Evolutionary conservation across 2,888 invertebrate species (phyloP), one percentile per base, ranked within the genome.

Genomic region (Julus scanicus): DNA sequence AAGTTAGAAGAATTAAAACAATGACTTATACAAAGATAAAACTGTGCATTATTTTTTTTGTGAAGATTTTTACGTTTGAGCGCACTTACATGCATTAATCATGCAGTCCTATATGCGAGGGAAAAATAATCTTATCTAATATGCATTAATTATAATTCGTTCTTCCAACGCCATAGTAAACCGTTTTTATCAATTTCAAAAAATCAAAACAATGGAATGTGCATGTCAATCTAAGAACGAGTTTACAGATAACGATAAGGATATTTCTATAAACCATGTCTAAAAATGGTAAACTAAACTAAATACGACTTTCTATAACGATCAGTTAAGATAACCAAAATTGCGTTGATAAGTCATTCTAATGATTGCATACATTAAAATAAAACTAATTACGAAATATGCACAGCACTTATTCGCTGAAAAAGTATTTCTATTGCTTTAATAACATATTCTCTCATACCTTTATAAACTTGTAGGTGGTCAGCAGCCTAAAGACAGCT

Each of bases 201-300:
- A 20, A 71, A 71, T 71, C 20, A 71, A 71, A 71, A 71, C 57
- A 63, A n/a, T 29, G 20, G 20, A 20, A 20, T 80, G 37, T 80
- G 80, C 37, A 80, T 37, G 37, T 37, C 15, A 37, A 39, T 80
- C 80, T 80, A 13, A 5, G 37, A 80, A 80, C 15, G 29, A 80
- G 80, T 80, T 80, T 15, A 80, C 37, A 37, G 37, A 80, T 39
- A 80, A 37, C 13, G 80, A 80, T 80, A 80, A 80, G 80, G 37
- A 80, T 37, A 37, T 80, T 80, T 80, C 11, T 15, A 29, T 80
- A 37, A 71, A 9, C 5, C 53, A 53, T 13, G 17, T 17, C 15
- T 17, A 53, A 53, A 15, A 80, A 71, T 29, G 15, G 53, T 3
- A 29, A 71, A 29, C 71, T 71, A 2, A 63, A 63, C 0, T 1